These are phyloP conservation scores for Drosophila anomalata DNA, from an alignment of 2,888 invertebrate species.

Conservation along the genomic window DNA sequence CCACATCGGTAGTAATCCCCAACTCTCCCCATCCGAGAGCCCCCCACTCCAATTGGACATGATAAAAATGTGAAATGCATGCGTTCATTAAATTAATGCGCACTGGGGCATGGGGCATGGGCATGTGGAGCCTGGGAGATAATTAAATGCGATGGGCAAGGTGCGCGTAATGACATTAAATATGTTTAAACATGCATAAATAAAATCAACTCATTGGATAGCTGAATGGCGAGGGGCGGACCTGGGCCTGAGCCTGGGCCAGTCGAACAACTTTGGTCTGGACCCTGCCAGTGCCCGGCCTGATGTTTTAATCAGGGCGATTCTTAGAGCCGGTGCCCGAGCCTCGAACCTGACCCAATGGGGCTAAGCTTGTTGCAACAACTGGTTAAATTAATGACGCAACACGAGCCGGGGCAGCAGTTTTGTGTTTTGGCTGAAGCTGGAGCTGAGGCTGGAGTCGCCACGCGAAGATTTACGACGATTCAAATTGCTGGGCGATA, in stretches of 20 bases:
- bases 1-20: not conserved
- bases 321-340: conserved; percentile 38
- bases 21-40: not conserved
- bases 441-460: not conserved
- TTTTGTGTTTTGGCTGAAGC: conserved; percentile 7
- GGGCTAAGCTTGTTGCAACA: conserved; percentile 66
- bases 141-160: conserved; percentile 69
- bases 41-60: conserved; percentile 27
- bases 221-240: conserved; percentile 3
- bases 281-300: conserved; percentile 27
- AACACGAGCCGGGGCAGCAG: conserved; percentile 57
- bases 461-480: conserved; percentile 68
- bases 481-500: conserved; percentile 63
- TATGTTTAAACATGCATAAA: conserved; percentile 80
- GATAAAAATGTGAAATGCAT: conserved; percentile 60
- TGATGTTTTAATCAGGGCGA: conserved; percentile 76
- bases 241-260: not conserved
- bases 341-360: conserved; percentile 62
- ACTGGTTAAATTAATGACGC: conserved; percentile 81
- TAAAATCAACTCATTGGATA: conserved; percentile 51
- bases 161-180: conserved; percentile 77
- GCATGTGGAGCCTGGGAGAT: conserved; percentile 42
- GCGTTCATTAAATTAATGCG: conserved; percentile 78
- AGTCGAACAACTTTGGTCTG: conserved; percentile 26
- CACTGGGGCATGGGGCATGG: conserved; percentile 40